phyloP scores from a whole-genome alignment of 2,797 vertebrate species.

The Sebastolobus alascanus region DNA sequence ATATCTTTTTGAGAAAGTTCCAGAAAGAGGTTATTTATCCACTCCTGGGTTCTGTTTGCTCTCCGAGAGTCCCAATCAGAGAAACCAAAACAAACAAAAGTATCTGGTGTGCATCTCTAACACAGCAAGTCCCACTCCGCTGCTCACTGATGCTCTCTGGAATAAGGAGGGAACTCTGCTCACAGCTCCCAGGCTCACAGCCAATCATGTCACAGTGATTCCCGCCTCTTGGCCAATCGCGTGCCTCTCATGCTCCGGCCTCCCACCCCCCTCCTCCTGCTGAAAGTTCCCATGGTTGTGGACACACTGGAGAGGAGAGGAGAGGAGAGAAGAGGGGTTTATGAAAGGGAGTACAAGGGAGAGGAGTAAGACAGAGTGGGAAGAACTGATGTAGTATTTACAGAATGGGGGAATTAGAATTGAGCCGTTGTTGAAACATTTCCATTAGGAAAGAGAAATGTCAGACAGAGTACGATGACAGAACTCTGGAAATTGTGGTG shows the following conservation, averaged over 20 bases:
- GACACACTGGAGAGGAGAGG: slow-evolving; percentile 30
- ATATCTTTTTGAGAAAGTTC: slow-evolving; percentile 56
- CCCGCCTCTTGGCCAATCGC: slow-evolving; percentile 67
- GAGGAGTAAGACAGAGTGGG: slow-evolving; percentile 32
- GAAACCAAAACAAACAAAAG: slow-evolving; percentile 73
- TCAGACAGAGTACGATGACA: neutral
- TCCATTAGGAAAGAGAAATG: slow-evolving; percentile 27
- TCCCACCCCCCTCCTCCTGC: slow-evolving; percentile 32
- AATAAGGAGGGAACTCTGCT: slow-evolving; percentile 78
- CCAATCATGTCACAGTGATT: slow-evolving; percentile 72
- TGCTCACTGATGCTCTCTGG: slow-evolving; percentile 78
- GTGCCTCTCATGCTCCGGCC: slow-evolving; percentile 30
- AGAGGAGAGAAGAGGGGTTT: slow-evolving; percentile 2
- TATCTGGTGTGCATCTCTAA: slow-evolving; percentile 69
- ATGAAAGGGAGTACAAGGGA: slow-evolving; percentile 1
- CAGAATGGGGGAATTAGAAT: slow-evolving; percentile 31
- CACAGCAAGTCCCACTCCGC: slow-evolving; percentile 66
- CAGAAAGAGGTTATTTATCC: slow-evolving; percentile 47
- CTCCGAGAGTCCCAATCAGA: slow-evolving; percentile 42
- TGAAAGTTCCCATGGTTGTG: slow-evolving; percentile 73
- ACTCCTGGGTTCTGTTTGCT: slow-evolving; percentile 23
- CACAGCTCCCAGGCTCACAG: slow-evolving; percentile 71
- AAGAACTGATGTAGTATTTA: slow-evolving; percentile 44
- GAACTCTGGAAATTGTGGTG: slow-evolving; percentile 18
- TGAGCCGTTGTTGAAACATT: slow-evolving; percentile 44